Conservation (phyloP, 92 coral and sea anemone species). For the Palythoa grandiflora region DNA sequence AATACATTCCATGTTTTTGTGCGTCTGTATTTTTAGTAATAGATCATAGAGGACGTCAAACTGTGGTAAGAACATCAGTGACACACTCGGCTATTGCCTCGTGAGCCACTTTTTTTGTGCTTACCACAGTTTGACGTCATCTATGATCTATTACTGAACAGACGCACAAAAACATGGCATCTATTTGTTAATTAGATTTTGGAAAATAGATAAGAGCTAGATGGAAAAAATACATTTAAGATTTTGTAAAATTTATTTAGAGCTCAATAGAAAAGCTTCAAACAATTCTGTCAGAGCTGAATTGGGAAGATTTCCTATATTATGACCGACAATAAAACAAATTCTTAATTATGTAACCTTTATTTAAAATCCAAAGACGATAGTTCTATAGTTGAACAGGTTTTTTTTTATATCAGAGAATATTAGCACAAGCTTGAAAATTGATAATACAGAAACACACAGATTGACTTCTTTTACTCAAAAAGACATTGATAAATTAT, state of each 20-base stretch:
- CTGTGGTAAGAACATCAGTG: too few species aligned
- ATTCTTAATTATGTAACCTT: background rate
- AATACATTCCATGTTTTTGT: too few species aligned
- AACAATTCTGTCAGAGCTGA: background rate
- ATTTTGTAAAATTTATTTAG: slow-evolving; percentile 20
- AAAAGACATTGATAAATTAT: slow-evolving; percentile 26
- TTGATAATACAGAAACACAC: background rate
- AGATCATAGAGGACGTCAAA: too few species aligned
- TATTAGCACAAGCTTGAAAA: too few species aligned
- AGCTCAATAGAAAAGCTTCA: slow-evolving; percentile 3
- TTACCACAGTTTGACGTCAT: too few species aligned
- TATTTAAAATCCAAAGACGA: too few species aligned
- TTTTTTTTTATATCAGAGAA: background rate
- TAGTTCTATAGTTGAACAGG: background rate
- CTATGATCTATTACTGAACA: too few species aligned
- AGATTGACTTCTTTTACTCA: slow-evolving; percentile 12
- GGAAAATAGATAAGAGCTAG: slow-evolving; percentile 3
- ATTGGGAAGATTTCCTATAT: slow-evolving; percentile 31
- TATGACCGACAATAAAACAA: slow-evolving; percentile 2
- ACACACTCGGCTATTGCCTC: too few species aligned
- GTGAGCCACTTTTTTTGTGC: too few species aligned
- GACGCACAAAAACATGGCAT: too few species aligned
- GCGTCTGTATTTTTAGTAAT: too few species aligned
- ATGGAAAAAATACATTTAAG: slow-evolving; percentile 20
- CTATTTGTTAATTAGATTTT: too few species aligned